phyloP scores from a whole-genome alignment of 2,797 vertebrate genomes.

The Lophotriccus pileatus region DNA sequence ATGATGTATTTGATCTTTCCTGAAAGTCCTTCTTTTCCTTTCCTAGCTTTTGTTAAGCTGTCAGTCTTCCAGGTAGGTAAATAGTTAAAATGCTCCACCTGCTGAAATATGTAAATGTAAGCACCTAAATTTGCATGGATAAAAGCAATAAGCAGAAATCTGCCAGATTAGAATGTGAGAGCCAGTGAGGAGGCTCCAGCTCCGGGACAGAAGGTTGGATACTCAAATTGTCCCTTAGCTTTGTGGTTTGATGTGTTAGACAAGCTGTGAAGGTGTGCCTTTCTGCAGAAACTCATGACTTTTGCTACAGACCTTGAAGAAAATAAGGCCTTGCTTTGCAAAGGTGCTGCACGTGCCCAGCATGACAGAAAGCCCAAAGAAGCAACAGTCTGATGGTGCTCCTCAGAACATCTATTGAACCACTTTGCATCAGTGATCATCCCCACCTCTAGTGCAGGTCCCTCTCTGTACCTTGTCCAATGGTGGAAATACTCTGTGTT shows the following conservation, averaged over 20 bases:
- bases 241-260: background rate
- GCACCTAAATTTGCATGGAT: background rate
- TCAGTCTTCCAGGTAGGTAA: slow-evolving; percentile 3
- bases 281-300: background rate
- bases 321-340: background rate
- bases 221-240: background rate
- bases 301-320: background rate
- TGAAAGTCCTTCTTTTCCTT: slow-evolving; percentile 51
- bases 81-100: background rate
- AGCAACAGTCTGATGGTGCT: background rate
- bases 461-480: background rate
- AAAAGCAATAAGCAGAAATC: background rate
- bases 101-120: background rate
- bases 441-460: background rate
- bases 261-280: background rate
- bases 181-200: background rate
- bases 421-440: background rate
- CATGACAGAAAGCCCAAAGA: background rate
- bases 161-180: background rate
- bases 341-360: background rate
- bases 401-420: background rate
- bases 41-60: background rate
- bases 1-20: slow-evolving; percentile 76
- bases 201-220: background rate
- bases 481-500: background rate